A percentile compares a stretch with the other conserved stretches of the same genome.
Conservation (phyloP, 2,888 invertebrate species). For the Megaustenia siamemsis region DNA sequence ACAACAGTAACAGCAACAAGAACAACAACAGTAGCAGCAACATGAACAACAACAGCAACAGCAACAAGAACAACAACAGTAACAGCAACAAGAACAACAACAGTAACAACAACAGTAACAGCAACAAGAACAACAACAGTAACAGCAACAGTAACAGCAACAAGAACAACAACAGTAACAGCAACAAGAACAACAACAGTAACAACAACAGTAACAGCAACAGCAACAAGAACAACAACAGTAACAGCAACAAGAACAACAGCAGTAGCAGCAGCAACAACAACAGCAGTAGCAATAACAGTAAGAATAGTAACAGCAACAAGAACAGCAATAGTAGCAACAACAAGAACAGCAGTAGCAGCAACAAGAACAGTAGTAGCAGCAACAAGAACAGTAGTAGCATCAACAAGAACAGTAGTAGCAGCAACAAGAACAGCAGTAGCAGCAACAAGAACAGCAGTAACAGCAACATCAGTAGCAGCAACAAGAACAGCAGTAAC, state of each 20-base stretch:
- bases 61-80: too few relatives aligned
- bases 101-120: neutral
- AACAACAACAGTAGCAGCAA: neutral
- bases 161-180: neutral
- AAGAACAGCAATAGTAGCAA: neutral
- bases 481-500: neutral
- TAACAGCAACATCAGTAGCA: neutral
- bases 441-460: neutral
- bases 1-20: neutral
- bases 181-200: too few relatives aligned
- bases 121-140: neutral
- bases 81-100: neutral
- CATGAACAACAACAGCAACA: neutral
- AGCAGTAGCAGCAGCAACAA: neutral
- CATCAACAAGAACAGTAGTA: too few relatives aligned
- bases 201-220: neutral
- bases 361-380: neutral
- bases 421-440: neutral
- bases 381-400: neutral
- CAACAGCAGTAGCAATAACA: too few relatives aligned
- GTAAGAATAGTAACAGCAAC: too few relatives aligned
- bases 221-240: neutral
- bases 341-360: neutral
- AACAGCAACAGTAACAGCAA: neutral
- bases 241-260: neutral